Base-by-base conservation (phyloP, 2,888 invertebrate species). In the Sminthurinus aureus region DNA sequence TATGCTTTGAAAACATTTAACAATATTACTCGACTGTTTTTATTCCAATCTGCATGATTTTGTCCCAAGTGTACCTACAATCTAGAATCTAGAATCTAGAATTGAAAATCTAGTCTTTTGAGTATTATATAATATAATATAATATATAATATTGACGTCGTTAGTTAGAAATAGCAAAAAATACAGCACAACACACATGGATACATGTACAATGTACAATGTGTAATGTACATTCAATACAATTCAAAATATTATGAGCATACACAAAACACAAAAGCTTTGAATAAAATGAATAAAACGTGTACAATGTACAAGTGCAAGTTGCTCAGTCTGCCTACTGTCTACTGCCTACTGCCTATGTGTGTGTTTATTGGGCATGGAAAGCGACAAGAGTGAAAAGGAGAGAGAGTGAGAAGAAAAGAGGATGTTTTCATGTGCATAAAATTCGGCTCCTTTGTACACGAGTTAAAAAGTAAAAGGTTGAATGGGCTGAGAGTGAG, bases 401-500 rank as follows among this genome's bases (percentile, higher is more conserved):
- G 20, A 24, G 71, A 24, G 26, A 71, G 71, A 71, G 71, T 24
- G 24, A 24, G 24, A 71, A 26, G 15, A 71, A 26, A 22, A 22
- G 26, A 13, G 71, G 24, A 71, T 71, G 71, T 71, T 71, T 71
- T 71, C 71, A 66, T 78, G 15, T 24, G 64, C 24, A 71, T 26
- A 0, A 20, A 67, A 69, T 26, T 79, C 79, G 79, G 79, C 69
- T 79, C 69, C 79, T 79, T 79, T 79, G 79, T 79, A 24, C 38
- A 38, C 6, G 20, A 67, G 24, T 69, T 51, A 79, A 51, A 79
- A 38, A 79, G 75, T 79, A 79, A 69, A 79, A 79, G 79, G 69
- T 67, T 69, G 79, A 79, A 79, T 67, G 38, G 79, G 26, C 50
- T 71, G 69, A 38, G 79, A 77, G 75, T n/a, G 79, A 77, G 75